phyloP scores from a whole-genome alignment of 2,888 invertebrate genomes.

The Drosophila mercatorum region DNA sequence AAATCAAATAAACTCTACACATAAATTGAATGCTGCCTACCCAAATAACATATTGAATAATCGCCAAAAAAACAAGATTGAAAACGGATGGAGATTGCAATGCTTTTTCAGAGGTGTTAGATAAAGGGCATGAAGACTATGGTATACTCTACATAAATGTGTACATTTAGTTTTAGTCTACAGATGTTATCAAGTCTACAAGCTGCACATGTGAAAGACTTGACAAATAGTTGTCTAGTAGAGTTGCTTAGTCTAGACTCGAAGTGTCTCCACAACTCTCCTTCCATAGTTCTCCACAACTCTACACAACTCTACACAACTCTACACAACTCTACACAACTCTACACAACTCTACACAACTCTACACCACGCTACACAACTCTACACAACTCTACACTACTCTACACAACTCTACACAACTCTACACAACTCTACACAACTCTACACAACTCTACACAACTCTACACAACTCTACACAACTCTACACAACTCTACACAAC shows the following conservation, averaged over 20 bases:
- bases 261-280: background rate
- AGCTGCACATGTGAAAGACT: background rate
- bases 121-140: background rate
- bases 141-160: background rate
- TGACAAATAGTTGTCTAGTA: background rate
- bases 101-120: background rate
- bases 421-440: background rate
- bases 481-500: background rate
- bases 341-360: background rate
- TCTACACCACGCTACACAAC: background rate
- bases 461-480: no score
- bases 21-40: constrained; percentile 5
- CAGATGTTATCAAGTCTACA: background rate
- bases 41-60: constrained; percentile 3
- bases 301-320: background rate
- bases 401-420: background rate
- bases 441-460: background rate
- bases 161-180: background rate
- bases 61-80: background rate
- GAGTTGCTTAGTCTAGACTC: background rate
- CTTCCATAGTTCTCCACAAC: background rate
- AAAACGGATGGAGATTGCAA: background rate
- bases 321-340: background rate
- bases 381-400: background rate
- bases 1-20: constrained; percentile 11